Base-by-base conservation (phyloP, 2,113 vertebrate genomes). In the Sceloporus tristichus region DNA sequence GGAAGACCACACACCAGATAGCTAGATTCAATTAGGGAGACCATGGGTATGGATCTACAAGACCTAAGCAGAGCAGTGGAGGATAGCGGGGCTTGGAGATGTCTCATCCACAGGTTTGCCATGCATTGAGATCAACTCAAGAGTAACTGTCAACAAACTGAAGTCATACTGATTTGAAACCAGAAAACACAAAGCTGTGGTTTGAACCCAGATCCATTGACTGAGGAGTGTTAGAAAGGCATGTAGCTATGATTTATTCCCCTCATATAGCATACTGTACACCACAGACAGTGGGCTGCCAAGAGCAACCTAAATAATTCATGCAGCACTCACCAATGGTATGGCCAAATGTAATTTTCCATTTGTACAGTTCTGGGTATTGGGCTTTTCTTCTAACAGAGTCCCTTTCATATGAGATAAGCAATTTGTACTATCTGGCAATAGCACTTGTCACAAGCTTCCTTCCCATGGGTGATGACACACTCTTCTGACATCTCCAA, bases 401-500 rank as follows among this genome's bases (percentile, higher is more conserved):
- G 87, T 87, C 87, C 84, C 87, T 79, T 90, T 91, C 91, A 48
- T 89, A 90, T 0, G 0, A 94, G 92, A 94, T 91, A 93, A 92
- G 94, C 88, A 89, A 91, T 95, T 94, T 91, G 84, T 90, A 94
- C 93, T 94, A 93, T 90, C 92, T 90, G 82, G 87, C 40, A 74
- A 82, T 87, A 91, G 82, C 27, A 87, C 85, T 86, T 93, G 90
- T 90, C 88, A n/a, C 66, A 90, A 93, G 93, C 93, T 94, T 93
- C 87, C 79, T 62, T 84, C 48, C 13, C 70, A 75, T 88, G 83
- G 76, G 90, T 53, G 93, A 93, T 92, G 86, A 81, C 93, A 94
- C 92, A 92, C 93, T 92, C 94, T 71, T 94, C 53, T 93, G 93
- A 90, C 94, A 94, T 93, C 93, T 94, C 92, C 91, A 94, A 93